Evolutionary conservation across 1,140 invertebrate species (phyloP).

Genomic region (Brachionus manjavacas): DNA sequence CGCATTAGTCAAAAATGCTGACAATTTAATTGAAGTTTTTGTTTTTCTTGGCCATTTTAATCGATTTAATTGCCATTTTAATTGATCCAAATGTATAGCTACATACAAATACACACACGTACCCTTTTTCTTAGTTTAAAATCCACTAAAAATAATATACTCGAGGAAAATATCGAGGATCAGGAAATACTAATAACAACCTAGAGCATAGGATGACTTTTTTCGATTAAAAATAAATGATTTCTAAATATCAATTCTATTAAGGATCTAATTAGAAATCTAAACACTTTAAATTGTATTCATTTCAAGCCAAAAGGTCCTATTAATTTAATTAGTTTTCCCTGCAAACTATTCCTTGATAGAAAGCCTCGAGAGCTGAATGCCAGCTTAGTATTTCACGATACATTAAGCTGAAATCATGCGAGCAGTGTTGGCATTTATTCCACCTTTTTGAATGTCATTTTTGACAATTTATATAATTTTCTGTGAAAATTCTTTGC

Average conservation of each 20-base stretch:
- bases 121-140: neutral
- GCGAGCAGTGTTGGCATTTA: neutral
- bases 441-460: neutral
- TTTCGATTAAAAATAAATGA: conserved; percentile 2
- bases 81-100: neutral
- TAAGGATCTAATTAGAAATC: conserved; percentile 11
- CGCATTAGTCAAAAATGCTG: neutral
- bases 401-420: neutral
- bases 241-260: neutral
- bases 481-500: neutral
- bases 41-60: conserved; percentile 1
- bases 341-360: conserved; percentile 4
- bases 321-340: conserved; percentile 19
- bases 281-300: neutral
- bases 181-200: conserved; percentile 25
- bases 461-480: neutral
- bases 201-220: conserved; percentile 15
- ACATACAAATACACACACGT: neutral
- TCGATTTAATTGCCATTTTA: conserved; percentile 4
- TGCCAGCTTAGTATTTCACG: conserved; percentile 1
- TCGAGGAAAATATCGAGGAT: neutral
- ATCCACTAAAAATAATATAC: neutral
- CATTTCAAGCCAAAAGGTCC: conserved; percentile 5
- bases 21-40: conserved; percentile 22
- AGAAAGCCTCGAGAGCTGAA: neutral